Evolutionary conservation across 2,113 vertebrate genomes (phyloP).

Genomic region (Tor tambroides): DNA sequence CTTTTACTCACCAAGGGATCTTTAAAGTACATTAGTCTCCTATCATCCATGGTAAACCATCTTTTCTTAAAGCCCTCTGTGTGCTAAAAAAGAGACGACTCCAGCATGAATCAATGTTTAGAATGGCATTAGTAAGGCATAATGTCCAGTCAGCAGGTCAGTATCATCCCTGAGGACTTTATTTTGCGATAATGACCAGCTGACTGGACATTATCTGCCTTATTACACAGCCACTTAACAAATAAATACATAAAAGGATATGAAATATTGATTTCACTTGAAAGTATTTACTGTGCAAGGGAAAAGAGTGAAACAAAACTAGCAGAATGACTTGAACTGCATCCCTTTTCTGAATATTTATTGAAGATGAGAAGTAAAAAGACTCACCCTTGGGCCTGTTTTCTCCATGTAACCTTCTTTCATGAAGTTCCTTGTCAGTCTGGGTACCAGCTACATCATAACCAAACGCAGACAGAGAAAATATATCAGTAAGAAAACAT

Average conservation of each 20-base stretch:
- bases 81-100: constrained; percentile 75
- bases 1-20: constrained; percentile 88
- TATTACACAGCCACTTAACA: background rate
- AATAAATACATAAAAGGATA: constrained; percentile 2
- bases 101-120: background rate
- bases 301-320: background rate
- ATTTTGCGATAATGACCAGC: background rate
- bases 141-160: background rate
- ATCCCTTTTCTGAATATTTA: background rate
- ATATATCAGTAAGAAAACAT: background rate
- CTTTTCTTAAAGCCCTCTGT: constrained; percentile 96
- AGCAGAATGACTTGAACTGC: background rate
- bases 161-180: background rate
- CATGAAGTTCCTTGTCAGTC: constrained; percentile 93
- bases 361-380: background rate
- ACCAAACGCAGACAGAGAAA: background rate
- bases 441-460: constrained; percentile 84
- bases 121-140: background rate
- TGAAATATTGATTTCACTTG: background rate
- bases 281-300: background rate
- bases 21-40: constrained; percentile 97
- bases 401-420: constrained; percentile 94
- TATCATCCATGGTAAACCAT: constrained; percentile 97
- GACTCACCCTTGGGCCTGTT: constrained; percentile 92
- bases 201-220: background rate